Conservation (phyloP, 2,888 invertebrate genomes). For the Asteroscopus sphinx region DNA sequence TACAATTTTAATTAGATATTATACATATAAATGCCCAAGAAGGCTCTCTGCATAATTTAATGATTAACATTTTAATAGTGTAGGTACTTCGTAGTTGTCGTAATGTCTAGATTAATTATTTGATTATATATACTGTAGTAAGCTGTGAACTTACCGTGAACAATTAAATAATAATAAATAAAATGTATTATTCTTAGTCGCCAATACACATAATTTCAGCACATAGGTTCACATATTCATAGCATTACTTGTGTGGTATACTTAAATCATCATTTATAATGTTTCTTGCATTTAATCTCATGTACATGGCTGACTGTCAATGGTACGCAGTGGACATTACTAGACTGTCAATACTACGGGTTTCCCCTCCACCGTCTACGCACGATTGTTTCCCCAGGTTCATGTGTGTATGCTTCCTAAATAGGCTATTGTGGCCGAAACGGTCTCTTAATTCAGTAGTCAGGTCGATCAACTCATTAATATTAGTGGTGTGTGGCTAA, state of each 20-base stretch:
- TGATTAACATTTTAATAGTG: too few relatives aligned
- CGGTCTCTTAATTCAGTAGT: conserved; percentile 30
- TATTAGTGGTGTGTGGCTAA: too few relatives aligned
- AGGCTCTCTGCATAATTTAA: too few relatives aligned
- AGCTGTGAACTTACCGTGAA: too few relatives aligned
- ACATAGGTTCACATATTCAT: not conserved
- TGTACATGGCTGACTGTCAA: conserved; percentile 35
- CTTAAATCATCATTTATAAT: not conserved
- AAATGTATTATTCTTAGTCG: not conserved
- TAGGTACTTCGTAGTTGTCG: too few relatives aligned
- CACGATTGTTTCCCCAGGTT: conserved; percentile 48
- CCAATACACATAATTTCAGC: not conserved
- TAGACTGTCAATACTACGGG: conserved; percentile 78
- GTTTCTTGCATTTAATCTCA: conserved; percentile 38
- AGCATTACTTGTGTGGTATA: not conserved
- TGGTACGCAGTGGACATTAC: conserved; percentile 56
- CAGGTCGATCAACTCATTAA: not conserved
- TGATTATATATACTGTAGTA: too few relatives aligned
- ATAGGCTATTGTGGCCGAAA: conserved; percentile 43
- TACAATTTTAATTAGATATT: too few relatives aligned
- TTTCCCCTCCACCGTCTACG: conserved; percentile 71
- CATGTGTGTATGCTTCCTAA: conserved; percentile 46
- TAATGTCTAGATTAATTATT: too few relatives aligned
- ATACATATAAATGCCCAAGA: too few relatives aligned
- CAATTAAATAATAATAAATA: too few relatives aligned